Evolutionary conservation across 1,140 invertebrate species (phyloP).

Genomic region (Caenorhabditis remanei): DNA sequence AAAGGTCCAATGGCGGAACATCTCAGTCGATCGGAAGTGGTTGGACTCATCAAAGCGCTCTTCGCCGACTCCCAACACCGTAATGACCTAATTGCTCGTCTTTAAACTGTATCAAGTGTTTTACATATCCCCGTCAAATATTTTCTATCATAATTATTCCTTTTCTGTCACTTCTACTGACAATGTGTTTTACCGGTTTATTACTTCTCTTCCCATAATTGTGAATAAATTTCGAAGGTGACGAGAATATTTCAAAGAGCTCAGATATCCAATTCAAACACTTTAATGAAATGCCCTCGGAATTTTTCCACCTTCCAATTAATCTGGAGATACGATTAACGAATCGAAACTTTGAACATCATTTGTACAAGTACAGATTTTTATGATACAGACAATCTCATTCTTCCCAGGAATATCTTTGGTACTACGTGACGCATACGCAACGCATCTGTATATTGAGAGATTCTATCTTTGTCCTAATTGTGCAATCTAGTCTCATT

Average conservation of each 20-base stretch:
- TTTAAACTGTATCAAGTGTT: background rate
- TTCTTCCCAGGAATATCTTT: too few species aligned
- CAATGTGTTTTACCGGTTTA: slow-evolving; percentile 34
- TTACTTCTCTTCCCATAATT: slow-evolving; percentile 6
- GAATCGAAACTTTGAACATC: too few species aligned
- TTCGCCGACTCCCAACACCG: slow-evolving; percentile 31
- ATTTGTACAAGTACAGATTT: too few species aligned
- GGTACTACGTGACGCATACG: too few species aligned
- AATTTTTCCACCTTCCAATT: too few species aligned
- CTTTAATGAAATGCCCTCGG: too few species aligned
- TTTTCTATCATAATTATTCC: background rate
- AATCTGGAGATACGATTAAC: too few species aligned
- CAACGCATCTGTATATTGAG: too few species aligned
- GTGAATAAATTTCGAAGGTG: slow-evolving; percentile 1
- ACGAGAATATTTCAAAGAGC: background rate
- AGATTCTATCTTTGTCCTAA: too few species aligned
- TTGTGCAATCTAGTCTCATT: too few species aligned
- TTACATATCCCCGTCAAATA: background rate
- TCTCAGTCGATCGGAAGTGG: slow-evolving; percentile 23
- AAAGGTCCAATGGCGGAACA: slow-evolving; percentile 45
- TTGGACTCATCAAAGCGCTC: slow-evolving; percentile 28
- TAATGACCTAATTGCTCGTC: slow-evolving; percentile 1
- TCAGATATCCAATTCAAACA: too few species aligned
- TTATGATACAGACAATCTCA: too few species aligned
- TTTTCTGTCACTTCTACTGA: slow-evolving; percentile 7